Evolutionary conservation across 1,140 invertebrate genomes (phyloP), one percentile per base, ranked within the genome.

Genomic region (Agrypnia vestita): DNA sequence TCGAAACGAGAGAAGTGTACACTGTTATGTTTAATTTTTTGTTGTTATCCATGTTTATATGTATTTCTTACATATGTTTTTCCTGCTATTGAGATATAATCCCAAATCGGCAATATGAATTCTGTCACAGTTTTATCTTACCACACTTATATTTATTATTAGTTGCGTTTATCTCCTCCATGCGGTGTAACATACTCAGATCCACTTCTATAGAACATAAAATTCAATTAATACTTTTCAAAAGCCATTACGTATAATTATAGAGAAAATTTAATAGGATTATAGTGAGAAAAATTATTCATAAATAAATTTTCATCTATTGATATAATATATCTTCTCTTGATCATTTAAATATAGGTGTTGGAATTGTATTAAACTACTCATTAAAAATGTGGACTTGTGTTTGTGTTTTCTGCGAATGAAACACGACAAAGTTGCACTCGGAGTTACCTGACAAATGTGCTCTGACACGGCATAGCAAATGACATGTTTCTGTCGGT

Each of bases 261-360:
- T 73, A 79, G 67, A 79, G 47, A 73, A 79, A 61, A 25, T 73
- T 73, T 73, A 79, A 79, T 79, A 79, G 77, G 67, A 73, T 62
- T 79, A 61, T 79, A 79, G 77, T 72, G 67, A 61, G 15, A 78
- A 59, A 79, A 62, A 72, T 72, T 69, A 79, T 79, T 72, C 15
- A 71, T 78, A 78, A 79, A 35, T 35, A 35, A 76, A 64, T 56
- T 78, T 78, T 78, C 77, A 79, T 79, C 77, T 69, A 71, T 77
- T 25, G 15, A 61, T 61, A 79, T 72, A 73, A 64, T 35, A 35
- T 35, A 73, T 73, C 77, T 69, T 53, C 69, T 79, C 69, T 69
- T 43, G 59, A 13, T 79, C 67, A 73, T 79, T 59, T 25, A 43
- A 73, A 19, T 79, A 49, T 72, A 79, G 77, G 77, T 79, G 77